A percentile compares a stretch with the other conserved stretches of the same genome.
Evolutionary conservation across 2,113 vertebrate species (phyloP).

Genomic region (Phyllostomus discolor): DNA sequence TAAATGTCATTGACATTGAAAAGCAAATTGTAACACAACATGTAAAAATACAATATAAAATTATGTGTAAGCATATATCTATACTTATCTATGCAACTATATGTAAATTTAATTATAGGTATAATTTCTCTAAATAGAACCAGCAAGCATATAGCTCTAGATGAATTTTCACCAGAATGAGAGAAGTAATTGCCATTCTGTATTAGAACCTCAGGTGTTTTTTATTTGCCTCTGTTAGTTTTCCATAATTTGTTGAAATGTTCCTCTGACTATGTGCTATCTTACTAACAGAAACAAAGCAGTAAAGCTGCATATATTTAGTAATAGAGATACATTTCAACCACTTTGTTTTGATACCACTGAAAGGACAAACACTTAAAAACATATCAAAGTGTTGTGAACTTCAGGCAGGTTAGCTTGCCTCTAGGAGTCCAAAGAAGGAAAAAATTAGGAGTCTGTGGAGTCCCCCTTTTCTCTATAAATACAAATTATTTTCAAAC

Average conservation of each 20-base stretch:
- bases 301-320: not conserved
- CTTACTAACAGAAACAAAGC: not conserved
- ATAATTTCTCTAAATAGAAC: not conserved
- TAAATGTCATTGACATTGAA: not conserved
- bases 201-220: not conserved
- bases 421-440: not conserved
- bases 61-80: not conserved
- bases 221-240: conserved; percentile 9
- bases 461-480: not conserved
- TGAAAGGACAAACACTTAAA: not conserved
- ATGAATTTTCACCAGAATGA: not conserved
- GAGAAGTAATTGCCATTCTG: not conserved
- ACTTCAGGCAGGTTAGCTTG: not conserved
- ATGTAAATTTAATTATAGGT: conserved; percentile 47
- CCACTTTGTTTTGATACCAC: not conserved
- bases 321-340: not conserved
- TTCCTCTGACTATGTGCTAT: not conserved
- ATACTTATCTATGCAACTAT: conserved; percentile 24
- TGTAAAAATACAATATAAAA: not conserved
- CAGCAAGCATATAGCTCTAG: not conserved
- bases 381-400: not conserved
- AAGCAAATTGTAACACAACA: not conserved
- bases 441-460: not conserved
- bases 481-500: not conserved
- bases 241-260: conserved; percentile 24